Conservation (phyloP, 64 coral and sea anemone genomes). For the Stylophora pistillata region DNA sequence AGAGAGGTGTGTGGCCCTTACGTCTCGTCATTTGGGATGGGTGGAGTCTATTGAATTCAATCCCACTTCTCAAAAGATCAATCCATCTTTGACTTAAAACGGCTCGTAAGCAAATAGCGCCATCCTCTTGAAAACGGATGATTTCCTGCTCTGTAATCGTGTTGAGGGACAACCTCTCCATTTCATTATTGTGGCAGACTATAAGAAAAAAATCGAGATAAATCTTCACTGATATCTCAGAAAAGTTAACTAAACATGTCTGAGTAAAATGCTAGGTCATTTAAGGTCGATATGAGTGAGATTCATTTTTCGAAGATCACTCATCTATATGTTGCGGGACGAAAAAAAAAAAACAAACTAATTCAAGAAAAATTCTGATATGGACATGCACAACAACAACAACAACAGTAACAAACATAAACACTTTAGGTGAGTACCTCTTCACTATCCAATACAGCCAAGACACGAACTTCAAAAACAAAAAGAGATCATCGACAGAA, state of each 20-base stretch:
- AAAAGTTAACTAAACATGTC: background rate
- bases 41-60: conserved; percentile 29
- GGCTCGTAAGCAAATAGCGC: conserved; percentile 28
- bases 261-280: background rate
- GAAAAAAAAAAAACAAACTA: too few relatives aligned
- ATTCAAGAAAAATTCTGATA: too few relatives aligned
- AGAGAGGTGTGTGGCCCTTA: conserved; percentile 24
- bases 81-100: conserved; percentile 34
- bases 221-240: background rate
- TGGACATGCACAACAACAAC: too few relatives aligned
- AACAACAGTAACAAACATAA: too few relatives aligned
- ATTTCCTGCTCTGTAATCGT: conserved; percentile 27
- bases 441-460: too few relatives aligned
- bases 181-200: background rate
- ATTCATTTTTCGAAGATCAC: too few relatives aligned
- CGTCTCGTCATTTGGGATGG: conserved; percentile 41
- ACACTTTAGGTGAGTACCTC: too few relatives aligned
- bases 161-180: background rate
- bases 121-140: conserved; percentile 32
- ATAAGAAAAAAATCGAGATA: background rate
- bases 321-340: too few relatives aligned
- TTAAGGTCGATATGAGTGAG: too few relatives aligned
- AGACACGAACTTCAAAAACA: too few relatives aligned
- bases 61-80: conserved; percentile 26
- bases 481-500: too few relatives aligned